Conservation (phyloP, 2,888 invertebrate genomes). For the Zhuqinia jingwanae region DNA sequence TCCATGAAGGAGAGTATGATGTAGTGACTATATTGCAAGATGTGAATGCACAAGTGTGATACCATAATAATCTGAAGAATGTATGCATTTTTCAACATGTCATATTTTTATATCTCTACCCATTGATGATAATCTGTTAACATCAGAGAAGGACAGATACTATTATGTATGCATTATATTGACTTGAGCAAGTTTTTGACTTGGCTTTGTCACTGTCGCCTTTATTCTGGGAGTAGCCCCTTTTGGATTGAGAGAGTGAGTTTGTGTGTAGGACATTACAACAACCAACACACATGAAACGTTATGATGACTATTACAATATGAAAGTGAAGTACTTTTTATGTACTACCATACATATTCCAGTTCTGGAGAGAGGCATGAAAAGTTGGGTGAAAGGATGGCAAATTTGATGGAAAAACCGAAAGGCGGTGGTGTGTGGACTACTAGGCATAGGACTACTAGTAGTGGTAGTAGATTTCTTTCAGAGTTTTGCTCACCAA, state of each 20-base stretch:
- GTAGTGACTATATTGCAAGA: too few species aligned
- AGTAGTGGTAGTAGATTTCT: background rate
- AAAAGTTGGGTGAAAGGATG: slow-evolving; percentile 40
- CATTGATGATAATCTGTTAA: slow-evolving; percentile 15
- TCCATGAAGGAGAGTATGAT: too few species aligned
- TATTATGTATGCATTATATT: slow-evolving; percentile 32
- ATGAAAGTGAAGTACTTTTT: slow-evolving; percentile 5
- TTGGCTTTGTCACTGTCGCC: slow-evolving; percentile 47
- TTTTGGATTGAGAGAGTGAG: slow-evolving; percentile 4
- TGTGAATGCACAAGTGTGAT: too few species aligned
- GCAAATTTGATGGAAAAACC: slow-evolving; percentile 54
- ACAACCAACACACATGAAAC: too few species aligned
- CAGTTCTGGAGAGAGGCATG: slow-evolving; percentile 11
- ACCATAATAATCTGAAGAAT: too few species aligned
- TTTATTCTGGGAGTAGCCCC: background rate
- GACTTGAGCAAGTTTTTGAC: background rate
- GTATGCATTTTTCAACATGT: too few species aligned
- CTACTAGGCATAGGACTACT: background rate
- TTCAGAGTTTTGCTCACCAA: background rate
- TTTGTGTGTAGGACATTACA: background rate
- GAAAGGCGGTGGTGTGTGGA: slow-evolving; percentile 52
- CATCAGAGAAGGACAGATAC: slow-evolving; percentile 2
- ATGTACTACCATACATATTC: background rate
- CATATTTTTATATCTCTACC: slow-evolving; percentile 41
- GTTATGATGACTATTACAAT: background rate